phyloP scores from a whole-genome alignment of 2,113 vertebrate species.

The Cinclus cinclus region DNA sequence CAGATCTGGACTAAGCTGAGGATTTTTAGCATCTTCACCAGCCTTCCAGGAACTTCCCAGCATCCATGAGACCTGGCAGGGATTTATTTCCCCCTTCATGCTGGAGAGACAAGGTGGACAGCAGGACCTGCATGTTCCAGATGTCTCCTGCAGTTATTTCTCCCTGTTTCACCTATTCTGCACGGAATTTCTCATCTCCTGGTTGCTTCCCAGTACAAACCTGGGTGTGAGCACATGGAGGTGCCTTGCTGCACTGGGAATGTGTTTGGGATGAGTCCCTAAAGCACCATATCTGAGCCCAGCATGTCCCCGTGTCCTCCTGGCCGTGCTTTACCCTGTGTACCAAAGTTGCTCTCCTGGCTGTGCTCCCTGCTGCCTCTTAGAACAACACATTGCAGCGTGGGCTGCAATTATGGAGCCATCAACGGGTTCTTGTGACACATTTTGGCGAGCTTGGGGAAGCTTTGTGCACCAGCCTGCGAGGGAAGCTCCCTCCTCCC shows the following conservation, averaged over 20 bases:
- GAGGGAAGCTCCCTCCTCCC: neutral
- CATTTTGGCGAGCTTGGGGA: neutral
- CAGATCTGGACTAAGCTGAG: neutral
- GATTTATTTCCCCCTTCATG: neutral
- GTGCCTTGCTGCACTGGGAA: accelerated
- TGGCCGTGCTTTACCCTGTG: accelerated
- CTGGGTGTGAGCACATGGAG: accelerated
- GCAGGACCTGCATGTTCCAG: neutral
- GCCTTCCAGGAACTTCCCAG: neutral
- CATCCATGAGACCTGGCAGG: neutral
- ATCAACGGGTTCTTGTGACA: neutral
- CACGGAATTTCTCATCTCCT: neutral
- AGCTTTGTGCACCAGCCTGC: neutral
- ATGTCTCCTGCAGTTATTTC: neutral
- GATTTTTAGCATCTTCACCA: neutral
- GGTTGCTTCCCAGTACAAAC: neutral
- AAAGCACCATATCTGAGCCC: neutral
- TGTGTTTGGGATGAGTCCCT: accelerated
- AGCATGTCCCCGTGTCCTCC: neutral
- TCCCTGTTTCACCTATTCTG: neutral
- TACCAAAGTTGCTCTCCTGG: neutral
- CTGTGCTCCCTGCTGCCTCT: neutral
- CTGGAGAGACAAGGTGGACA: neutral
- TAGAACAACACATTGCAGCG: neutral
- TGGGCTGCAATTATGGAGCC: neutral